These are phyloP conservation scores for Colius striatus DNA, from an alignment of 2,113 vertebrate species.

Conservation along the genomic window DNA sequence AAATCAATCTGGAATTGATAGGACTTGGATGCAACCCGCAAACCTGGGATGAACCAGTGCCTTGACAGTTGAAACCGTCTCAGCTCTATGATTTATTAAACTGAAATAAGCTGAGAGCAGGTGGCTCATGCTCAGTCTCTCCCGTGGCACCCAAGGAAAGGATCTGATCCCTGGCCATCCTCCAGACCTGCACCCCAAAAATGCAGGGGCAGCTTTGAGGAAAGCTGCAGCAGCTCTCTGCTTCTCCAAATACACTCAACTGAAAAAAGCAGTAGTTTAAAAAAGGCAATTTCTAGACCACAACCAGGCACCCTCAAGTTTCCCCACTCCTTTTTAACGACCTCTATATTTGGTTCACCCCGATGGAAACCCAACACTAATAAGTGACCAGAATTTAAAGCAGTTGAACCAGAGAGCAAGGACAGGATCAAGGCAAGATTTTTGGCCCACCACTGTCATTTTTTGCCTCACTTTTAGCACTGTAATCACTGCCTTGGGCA, in stretches of 20 bases:
- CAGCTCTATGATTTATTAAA: background rate
- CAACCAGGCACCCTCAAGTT: background rate
- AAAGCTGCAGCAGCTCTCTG: background rate
- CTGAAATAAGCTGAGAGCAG: background rate
- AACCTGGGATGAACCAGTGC: background rate
- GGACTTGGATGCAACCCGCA: background rate
- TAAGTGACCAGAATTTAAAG: background rate
- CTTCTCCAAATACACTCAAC: background rate
- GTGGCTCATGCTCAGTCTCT: background rate
- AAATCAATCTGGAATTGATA: constrained; percentile 6
- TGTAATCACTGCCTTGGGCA: background rate
- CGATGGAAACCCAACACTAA: background rate
- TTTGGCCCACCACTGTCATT: background rate
- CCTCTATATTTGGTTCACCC: background rate
- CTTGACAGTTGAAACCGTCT: background rate
- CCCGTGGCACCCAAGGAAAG: background rate
- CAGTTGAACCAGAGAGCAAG: rapidly evolving
- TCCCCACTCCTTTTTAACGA: rapidly evolving
- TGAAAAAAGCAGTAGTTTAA: too few relatives aligned
- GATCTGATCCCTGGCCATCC: background rate
- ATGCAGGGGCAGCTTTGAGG: rapidly evolving
- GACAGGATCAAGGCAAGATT: background rate
- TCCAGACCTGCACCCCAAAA: background rate
- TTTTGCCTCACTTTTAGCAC: background rate
- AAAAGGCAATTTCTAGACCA: background rate